Conservation (phyloP, 1,140 invertebrate genomes). For the Bombus polaris region DNA sequence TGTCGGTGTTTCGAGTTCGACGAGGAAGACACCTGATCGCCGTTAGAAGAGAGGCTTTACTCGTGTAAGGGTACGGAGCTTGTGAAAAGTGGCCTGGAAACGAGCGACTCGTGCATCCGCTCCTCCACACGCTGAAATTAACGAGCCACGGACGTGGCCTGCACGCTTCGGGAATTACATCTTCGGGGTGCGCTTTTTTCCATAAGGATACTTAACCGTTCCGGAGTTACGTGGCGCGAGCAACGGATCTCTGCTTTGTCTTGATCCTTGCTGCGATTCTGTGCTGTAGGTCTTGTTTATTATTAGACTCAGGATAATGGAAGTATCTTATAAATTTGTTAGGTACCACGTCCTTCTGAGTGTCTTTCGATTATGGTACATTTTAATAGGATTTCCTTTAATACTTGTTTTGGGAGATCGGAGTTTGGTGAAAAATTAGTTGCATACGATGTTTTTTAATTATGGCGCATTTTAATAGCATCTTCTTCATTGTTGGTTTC, state of each 20-base stretch:
- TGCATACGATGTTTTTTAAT: too few relatives aligned
- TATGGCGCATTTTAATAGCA: too few relatives aligned
- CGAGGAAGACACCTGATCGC: conserved; percentile 59
- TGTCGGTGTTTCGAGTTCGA: conserved; percentile 28
- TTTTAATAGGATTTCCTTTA: too few relatives aligned
- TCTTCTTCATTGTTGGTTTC: background rate
- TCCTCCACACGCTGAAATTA: conserved; percentile 53
- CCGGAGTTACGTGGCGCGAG: background rate
- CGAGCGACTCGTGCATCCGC: conserved; percentile 56
- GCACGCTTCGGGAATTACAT: conserved; percentile 51
- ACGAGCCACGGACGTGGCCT: conserved; percentile 53
- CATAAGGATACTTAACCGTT: conserved; percentile 14
- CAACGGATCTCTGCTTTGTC: background rate
- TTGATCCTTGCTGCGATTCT: background rate
- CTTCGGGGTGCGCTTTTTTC: conserved; percentile 23
- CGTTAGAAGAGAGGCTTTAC: conserved; percentile 40
- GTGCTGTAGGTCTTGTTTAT: too few relatives aligned
- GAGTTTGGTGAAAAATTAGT: too few relatives aligned
- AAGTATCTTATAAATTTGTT: too few relatives aligned
- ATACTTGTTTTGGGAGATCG: background rate
- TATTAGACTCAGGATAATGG: too few relatives aligned
- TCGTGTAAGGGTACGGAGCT: conserved; percentile 32
- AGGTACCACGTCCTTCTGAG: too few relatives aligned
- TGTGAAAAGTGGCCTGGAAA: conserved; percentile 67
- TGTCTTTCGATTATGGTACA: too few relatives aligned